Evolutionary conservation across 2,888 invertebrate species (phyloP).

Genomic region (Pecten maximus): DNA sequence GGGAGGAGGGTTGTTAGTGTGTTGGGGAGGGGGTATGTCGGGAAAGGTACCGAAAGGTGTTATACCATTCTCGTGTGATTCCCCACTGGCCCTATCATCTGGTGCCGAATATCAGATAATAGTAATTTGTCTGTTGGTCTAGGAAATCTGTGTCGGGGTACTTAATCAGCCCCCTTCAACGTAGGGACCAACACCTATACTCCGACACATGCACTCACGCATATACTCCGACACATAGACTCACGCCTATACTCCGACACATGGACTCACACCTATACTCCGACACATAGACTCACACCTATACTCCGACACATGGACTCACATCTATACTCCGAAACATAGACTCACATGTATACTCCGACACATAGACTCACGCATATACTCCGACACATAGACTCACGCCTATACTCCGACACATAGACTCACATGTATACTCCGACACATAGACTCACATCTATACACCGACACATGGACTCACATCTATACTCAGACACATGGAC

Average conservation of each 20-base stretch:
- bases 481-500: neutral
- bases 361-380: neutral
- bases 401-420: neutral
- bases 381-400: neutral
- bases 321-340: too few relatives aligned
- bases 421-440: too few relatives aligned
- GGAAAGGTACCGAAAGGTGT: neutral
- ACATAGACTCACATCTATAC: too few relatives aligned
- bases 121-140: neutral
- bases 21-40: neutral
- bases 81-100: neutral
- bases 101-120: neutral
- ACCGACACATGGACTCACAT: neutral
- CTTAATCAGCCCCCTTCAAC: too few relatives aligned
- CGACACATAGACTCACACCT: too few relatives aligned
- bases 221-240: too few relatives aligned
- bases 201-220: too few relatives aligned
- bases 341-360: neutral
- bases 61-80: neutral
- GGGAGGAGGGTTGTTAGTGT: neutral
- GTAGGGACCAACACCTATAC: too few relatives aligned
- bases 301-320: too few relatives aligned
- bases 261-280: too few relatives aligned
- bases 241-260: too few relatives aligned
- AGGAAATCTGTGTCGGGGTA: neutral